These are phyloP conservation scores for Tragulus kanchil DNA, from an alignment of 2,113 vertebrate genomes.

Conservation along the genomic window DNA sequence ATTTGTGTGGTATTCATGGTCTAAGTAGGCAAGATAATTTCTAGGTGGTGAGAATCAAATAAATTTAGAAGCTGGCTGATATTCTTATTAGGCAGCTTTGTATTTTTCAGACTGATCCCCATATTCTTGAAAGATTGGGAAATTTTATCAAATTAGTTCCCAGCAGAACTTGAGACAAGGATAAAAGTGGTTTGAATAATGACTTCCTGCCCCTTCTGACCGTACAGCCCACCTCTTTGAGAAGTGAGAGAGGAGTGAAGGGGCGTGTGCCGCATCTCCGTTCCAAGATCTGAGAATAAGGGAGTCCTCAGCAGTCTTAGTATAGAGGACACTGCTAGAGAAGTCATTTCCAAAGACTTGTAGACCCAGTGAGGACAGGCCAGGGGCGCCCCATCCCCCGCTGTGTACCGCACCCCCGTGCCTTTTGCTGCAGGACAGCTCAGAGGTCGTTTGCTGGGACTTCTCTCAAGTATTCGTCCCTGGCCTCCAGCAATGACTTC, in stretches of 20 bases:
- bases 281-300: not conserved
- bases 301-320: not conserved
- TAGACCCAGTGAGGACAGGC: rapidly evolving
- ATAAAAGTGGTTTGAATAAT: not conserved
- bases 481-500: not conserved
- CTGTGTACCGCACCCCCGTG: rapidly evolving
- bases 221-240: rapidly evolving
- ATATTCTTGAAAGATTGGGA: conserved; percentile 32
- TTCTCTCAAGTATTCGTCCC: not conserved
- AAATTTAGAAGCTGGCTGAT: conserved; percentile 60
- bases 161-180: not conserved
- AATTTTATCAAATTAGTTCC: not conserved
- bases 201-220: not conserved
- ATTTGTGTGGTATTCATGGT: conserved; percentile 35
- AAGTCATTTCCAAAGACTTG: not conserved
- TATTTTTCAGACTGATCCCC: not conserved
- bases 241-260: not conserved
- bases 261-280: rapidly evolving
- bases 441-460: not conserved
- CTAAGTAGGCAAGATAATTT: conserved; percentile 23
- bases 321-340: not conserved
- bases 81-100: conserved; percentile 7
- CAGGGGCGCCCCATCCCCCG: rapidly evolving
- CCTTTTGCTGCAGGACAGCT: rapidly evolving
- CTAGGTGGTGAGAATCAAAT: conserved; percentile 55